Base-by-base conservation (phyloP, 2,797 vertebrate species). In the Enteromius fasciolatus region DNA sequence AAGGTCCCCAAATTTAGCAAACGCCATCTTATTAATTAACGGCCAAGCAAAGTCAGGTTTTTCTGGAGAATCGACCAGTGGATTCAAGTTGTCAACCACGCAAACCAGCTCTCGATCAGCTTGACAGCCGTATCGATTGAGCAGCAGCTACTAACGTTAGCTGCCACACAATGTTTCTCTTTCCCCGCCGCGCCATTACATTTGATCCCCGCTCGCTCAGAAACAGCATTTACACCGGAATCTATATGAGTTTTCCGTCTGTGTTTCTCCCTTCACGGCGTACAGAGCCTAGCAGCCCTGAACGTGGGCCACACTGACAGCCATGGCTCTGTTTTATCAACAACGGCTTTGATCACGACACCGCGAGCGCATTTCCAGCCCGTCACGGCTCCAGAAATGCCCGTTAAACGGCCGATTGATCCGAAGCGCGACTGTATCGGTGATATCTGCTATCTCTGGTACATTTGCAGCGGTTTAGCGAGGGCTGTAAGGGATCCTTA, bases 291-390 rank as follows among this genome's bases (percentile, higher is more conserved):
- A 59, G 23, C 57, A 59, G 54, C 12, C 57, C 57, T 59, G 81
- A 83, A 79, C 69, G 83, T 39, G 85, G 87, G 83, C 83, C 85
- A 85, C 54, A 81, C 66, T 66, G 66, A 59, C 74, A 79, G 81
- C 64, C 48, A 61, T 67, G 80, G 36, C 69, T 80, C 72, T 39
- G 57, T 82, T 78, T 78, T 80, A 80, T 85, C 76, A 73, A 82
- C 74, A 78, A 46, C 64, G 25, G 78, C 33, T 78, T 79, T 25
- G 59, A 80, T 85, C 86, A 81, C 86, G 81, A 87, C 81, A 81
- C 80, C 57, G 50, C 52, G 39, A 69, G 50, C 70, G 48, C 80
- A 10, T 64, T 66, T 70, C 23, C 52, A 59, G 36, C 25, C 7
- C 12, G 54, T 36, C 41, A n/a, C 52, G 36, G 67, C 50, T 31